Evolutionary conservation across 2,888 invertebrate species (phyloP).

Genomic region (Magallana nippona): DNA sequence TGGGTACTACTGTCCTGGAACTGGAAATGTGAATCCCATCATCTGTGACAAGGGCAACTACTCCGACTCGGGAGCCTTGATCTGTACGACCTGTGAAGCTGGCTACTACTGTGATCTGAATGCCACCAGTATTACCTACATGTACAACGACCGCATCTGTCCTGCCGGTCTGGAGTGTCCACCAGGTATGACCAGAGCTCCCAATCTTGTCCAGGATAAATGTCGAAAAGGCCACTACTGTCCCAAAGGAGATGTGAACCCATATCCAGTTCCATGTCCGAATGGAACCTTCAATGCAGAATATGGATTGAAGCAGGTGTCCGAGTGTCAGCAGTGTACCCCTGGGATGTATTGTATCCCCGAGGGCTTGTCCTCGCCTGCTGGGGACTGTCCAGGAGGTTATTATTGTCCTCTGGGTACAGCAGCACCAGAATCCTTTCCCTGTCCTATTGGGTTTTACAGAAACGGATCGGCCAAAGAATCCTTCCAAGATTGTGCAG

Average conservation of each 20-base stretch:
- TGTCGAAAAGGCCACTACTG: slow-evolving; percentile 77
- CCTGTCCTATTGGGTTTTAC: slow-evolving; percentile 78
- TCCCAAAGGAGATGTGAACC: slow-evolving; percentile 76
- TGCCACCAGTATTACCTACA: slow-evolving; percentile 70
- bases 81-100: slow-evolving; percentile 72
- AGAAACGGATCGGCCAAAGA: slow-evolving; percentile 76
- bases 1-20: slow-evolving; percentile 76
- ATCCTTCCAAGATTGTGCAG: slow-evolving; percentile 77
- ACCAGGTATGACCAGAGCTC: slow-evolving; percentile 71
- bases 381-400: slow-evolving; percentile 76
- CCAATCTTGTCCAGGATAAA: slow-evolving; percentile 68
- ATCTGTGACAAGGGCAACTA: slow-evolving; percentile 76
- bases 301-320: slow-evolving; percentile 69
- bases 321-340: slow-evolving; percentile 76
- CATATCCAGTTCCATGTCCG: slow-evolving; percentile 76
- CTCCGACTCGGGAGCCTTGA: slow-evolving; percentile 70
- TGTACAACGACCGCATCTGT: slow-evolving; percentile 65
- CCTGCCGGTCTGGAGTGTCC: slow-evolving; percentile 77
- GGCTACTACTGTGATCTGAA: slow-evolving; percentile 76
- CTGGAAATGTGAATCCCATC: slow-evolving; percentile 66
- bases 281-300: slow-evolving; percentile 75
- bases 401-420: slow-evolving; percentile 78
- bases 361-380: slow-evolving; percentile 69
- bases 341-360: slow-evolving; percentile 75
- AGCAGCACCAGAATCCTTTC: slow-evolving; percentile 65